A percentile compares a stretch with the other conserved stretches of the same genome.
phyloP scores from a whole-genome alignment of 1,140 invertebrate genomes.

The Pseudomyrmex dendroicus region DNA sequence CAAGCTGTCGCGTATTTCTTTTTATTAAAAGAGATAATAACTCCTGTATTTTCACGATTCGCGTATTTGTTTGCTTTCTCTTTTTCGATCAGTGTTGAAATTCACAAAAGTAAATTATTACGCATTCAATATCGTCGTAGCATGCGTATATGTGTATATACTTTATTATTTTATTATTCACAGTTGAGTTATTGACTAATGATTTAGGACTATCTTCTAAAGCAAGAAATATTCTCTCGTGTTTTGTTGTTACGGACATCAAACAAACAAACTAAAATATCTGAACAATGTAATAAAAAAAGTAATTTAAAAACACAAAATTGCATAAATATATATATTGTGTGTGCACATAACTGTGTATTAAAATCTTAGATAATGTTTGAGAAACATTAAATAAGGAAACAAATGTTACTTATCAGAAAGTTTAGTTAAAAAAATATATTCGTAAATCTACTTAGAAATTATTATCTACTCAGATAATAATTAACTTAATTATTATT shows the following conservation, averaged over 20 bases:
- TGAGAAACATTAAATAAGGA: not conserved
- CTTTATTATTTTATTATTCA: not conserved
- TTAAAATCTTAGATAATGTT: not conserved
- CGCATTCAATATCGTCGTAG: not conserved
- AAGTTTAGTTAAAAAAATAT: not conserved
- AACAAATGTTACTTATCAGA: not conserved
- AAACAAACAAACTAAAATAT: not conserved
- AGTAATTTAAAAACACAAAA: not conserved
- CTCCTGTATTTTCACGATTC: conserved; percentile 4
- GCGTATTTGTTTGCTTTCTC: conserved; percentile 58
- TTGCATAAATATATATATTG: too few relatives aligned
- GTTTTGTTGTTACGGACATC: not conserved
- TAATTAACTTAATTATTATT: not conserved
- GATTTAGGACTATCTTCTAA: conserved; percentile 29
- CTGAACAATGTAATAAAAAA: not conserved
- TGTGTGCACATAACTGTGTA: not conserved
- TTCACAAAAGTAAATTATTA: conserved; percentile 49
- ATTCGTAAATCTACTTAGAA: not conserved
- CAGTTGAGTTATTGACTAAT: conserved; percentile 20
- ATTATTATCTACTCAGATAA: not conserved
- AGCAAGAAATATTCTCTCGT: not conserved
- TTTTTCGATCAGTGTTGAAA: conserved; percentile 37
- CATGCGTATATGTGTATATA: not conserved
- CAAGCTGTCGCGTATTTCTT: not conserved
- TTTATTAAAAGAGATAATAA: not conserved